Conservation (phyloP, 2,888 invertebrate genomes). For the Idaea biselata region DNA sequence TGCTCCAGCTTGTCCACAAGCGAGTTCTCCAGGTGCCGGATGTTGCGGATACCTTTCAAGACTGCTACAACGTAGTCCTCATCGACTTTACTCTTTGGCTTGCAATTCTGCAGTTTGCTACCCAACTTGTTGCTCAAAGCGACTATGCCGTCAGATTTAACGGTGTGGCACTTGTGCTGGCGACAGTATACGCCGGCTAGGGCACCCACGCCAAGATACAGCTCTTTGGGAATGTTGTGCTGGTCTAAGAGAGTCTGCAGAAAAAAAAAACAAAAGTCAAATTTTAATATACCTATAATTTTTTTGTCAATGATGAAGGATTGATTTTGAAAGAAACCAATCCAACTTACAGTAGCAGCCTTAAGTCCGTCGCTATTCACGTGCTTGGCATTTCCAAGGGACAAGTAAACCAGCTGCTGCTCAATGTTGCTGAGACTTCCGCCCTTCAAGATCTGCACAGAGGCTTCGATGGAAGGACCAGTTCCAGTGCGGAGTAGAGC, state of each 20-base stretch:
- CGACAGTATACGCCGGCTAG: constrained; percentile 86
- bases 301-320: neutral
- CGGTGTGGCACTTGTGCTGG: constrained; percentile 81
- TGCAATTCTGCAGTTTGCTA: constrained; percentile 84
- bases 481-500: constrained; percentile 90
- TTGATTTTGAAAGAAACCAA: neutral
- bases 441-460: constrained; percentile 83
- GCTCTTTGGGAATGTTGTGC: constrained; percentile 82
- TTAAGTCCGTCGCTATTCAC: constrained; percentile 84
- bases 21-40: constrained; percentile 83
- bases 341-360: constrained; percentile 76
- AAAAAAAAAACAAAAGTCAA: constrained; percentile 5
- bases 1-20: constrained; percentile 81
- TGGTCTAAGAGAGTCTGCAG: constrained; percentile 80
- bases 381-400: constrained; percentile 84
- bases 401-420: constrained; percentile 83
- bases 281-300: neutral
- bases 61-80: constrained; percentile 86
- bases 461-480: constrained; percentile 87
- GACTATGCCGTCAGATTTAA: constrained; percentile 78
- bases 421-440: constrained; percentile 81
- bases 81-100: constrained; percentile 81
- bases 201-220: constrained; percentile 87
- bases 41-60: constrained; percentile 91
- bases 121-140: constrained; percentile 83